Conservation (phyloP, 2,888 invertebrate genomes). For the Cephus rjabovi region DNA sequence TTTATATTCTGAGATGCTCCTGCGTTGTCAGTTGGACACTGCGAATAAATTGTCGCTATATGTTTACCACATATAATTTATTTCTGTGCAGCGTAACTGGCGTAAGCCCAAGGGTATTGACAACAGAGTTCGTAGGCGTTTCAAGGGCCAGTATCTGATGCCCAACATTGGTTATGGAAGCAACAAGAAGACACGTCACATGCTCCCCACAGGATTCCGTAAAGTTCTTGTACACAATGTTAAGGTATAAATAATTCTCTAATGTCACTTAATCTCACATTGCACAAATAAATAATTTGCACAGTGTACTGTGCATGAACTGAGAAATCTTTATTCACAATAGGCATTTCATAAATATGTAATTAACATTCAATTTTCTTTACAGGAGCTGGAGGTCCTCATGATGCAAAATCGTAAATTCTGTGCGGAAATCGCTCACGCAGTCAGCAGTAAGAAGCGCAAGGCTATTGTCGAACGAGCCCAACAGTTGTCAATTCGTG, state of each 20-base stretch:
- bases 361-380: constrained; percentile 15
- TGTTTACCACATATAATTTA: constrained; percentile 9
- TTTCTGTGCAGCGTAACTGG: constrained; percentile 86
- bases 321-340: not conserved
- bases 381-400: constrained; percentile 93
- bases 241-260: constrained; percentile 69
- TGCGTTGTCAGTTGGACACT: not conserved
- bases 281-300: not conserved
- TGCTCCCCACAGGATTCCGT: constrained; percentile 97
- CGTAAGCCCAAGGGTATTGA: constrained; percentile 99
- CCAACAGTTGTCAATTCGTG: constrained; percentile 92
- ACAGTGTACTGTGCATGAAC: not conserved
- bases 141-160: constrained; percentile 99
- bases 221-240: constrained; percentile 94
- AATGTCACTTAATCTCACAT: not conserved
- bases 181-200: constrained; percentile 92
- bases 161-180: constrained; percentile 99
- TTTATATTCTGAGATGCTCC: not conserved
- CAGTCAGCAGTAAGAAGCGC: constrained; percentile 97
- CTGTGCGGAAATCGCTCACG: constrained; percentile 98
- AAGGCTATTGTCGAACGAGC: constrained; percentile 97
- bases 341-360: not conserved
- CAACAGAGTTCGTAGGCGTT: constrained; percentile 98
- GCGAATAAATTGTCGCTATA: not conserved
- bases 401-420: constrained; percentile 99